Evolutionary conservation across 2,797 vertebrate species (phyloP).

Genomic region (Babyrousa celebensis): DNA sequence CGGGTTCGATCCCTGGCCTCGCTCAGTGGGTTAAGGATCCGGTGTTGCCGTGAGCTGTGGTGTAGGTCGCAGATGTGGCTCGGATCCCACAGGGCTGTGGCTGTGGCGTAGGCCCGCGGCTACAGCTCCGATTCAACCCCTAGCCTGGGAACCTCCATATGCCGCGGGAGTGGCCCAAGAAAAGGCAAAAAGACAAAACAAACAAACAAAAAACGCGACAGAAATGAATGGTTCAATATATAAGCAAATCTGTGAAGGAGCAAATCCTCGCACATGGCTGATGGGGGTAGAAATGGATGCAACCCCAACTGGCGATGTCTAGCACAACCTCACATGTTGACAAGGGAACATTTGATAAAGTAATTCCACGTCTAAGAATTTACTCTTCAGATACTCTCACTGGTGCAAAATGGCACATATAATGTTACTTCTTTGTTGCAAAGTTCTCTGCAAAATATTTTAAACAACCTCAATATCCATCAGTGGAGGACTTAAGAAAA

Average conservation of each 20-base stretch:
- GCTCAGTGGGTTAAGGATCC: no score
- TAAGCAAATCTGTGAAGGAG: not conserved
- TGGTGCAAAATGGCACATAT: not conserved
- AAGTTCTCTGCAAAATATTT: conserved; percentile 34
- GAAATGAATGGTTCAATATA: not conserved
- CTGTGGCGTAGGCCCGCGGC: no score
- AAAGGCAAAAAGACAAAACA: no score
- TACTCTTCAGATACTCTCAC: not conserved
- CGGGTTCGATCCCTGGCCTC: no score
- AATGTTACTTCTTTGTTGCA: not conserved
- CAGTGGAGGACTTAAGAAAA: not conserved
- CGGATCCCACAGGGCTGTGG: no score
- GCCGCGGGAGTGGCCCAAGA: no score
- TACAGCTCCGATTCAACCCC: no score
- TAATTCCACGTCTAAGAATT: conserved; percentile 29
- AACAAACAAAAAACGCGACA: no score
- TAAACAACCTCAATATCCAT: not conserved
- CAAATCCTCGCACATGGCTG: not conserved
- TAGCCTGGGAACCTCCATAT: no score
- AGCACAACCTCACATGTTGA: not conserved
- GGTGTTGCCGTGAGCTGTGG: no score
- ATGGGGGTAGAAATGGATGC: not conserved
- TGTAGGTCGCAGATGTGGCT: no score
- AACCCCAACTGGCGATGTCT: not conserved
- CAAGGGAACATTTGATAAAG: not conserved